Base-by-base conservation (phyloP, 2,797 vertebrate species). In the Pseudochromis fuscus region DNA sequence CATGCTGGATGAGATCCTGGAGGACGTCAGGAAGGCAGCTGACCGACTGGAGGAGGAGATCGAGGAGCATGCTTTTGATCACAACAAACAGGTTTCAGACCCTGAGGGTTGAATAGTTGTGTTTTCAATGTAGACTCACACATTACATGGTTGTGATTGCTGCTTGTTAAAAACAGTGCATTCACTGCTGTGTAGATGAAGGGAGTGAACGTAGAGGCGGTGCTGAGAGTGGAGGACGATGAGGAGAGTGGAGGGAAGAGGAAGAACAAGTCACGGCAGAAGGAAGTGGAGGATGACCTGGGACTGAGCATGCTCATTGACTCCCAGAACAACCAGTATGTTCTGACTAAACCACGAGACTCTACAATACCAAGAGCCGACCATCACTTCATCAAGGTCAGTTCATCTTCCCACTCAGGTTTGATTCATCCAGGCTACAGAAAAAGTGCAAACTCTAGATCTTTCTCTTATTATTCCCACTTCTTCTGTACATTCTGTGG, bases 281-380 rank as follows among this genome's bases (percentile, higher is more conserved):
- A 93, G 71, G 94, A 95, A 49, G 93, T 89, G 30, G 95, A 98
- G 79, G 95, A 95, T n/a, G 93, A 95, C 74, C 86, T 99, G 65
- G 98, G 98, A 6, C 94, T 99, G 64, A 98, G 97, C 85, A 98
- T 99, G 97, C 96, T 99, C 71, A 99, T 99, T 21, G 98, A 99
- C 93, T 99, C 97, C 0, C 98, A 98, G 89, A 99, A 97, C 88
- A 99, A 99, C 93, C 98, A 98, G 88, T 99, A 99, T 31, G 96
- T 99, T 67, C 93, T 99, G 79, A 98, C 98, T 33, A 98, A 97
- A 84, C 98, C 98, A 27, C 89, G 97, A 23, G 98, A 99, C 71
- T 96, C 98, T 27, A 99, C 98, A 2, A 97, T 99, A 86, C 96
- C 98, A 0, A 95, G 96, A 16, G 96, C 96, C 1, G 97, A 99